Evolutionary conservation across 2,888 invertebrate genomes (phyloP).

Genomic region (Parelbella ahira): DNA sequence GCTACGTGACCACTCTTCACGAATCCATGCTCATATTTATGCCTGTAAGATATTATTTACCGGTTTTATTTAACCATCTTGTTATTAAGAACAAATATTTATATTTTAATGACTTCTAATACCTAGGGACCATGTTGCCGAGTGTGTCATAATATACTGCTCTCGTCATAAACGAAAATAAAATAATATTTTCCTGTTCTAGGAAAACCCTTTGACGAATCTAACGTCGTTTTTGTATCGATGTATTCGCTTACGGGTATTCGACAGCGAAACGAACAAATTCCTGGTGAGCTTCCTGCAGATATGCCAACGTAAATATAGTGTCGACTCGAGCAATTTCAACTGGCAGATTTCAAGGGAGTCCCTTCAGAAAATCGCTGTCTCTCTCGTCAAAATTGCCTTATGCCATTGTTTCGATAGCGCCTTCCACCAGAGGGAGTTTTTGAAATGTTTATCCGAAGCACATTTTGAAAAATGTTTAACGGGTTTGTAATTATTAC

Average conservation of each 20-base stretch:
- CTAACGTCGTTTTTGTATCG: slow-evolving; percentile 81
- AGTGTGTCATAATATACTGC: too few relatives aligned
- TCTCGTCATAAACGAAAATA: too few relatives aligned
- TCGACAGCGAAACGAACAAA: slow-evolving; percentile 63
- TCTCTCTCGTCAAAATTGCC: slow-evolving; percentile 81
- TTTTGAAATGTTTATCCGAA: slow-evolving; percentile 80
- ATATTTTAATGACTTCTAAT: too few relatives aligned
- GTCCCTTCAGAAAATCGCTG: slow-evolving; percentile 77
- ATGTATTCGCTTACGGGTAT: slow-evolving; percentile 67
- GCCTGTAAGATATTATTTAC: slow-evolving; percentile 62
- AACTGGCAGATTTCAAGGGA: slow-evolving; percentile 72
- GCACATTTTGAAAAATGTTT: slow-evolving; percentile 81
- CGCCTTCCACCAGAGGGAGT: slow-evolving; percentile 82
- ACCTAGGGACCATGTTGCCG: too few relatives aligned
- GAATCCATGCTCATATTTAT: slow-evolving; percentile 86
- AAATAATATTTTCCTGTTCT: too few relatives aligned
- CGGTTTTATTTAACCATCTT: too few relatives aligned
- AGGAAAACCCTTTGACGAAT: slow-evolving; percentile 83
- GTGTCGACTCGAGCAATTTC: slow-evolving; percentile 48
- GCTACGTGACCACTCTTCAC: slow-evolving; percentile 81
- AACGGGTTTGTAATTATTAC: slow-evolving; percentile 47
- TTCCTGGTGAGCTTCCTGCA: slow-evolving; percentile 56
- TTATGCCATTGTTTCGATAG: slow-evolving; percentile 83
- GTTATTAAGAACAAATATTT: too few relatives aligned
- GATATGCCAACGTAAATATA: slow-evolving; percentile 62